These are phyloP conservation scores for Burhinus bistriatus DNA, from an alignment of 2,113 vertebrate species.

Conservation along the genomic window DNA sequence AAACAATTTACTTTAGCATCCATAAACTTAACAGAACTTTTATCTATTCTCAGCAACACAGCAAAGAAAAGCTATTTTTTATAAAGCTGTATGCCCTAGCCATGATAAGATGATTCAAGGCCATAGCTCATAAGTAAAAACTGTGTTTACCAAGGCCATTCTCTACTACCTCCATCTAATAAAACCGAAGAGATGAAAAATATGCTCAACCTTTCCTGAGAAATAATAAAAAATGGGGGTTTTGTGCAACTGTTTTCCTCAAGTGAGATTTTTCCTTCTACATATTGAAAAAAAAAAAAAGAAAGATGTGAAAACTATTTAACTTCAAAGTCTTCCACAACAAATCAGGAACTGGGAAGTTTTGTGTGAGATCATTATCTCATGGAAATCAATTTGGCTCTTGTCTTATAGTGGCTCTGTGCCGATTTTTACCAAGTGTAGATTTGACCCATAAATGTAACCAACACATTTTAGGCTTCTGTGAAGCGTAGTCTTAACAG, in stretches of 20 bases:
- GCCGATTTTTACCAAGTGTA: not conserved
- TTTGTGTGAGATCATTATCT: not conserved
- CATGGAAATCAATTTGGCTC: not conserved
- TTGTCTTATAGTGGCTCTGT: not conserved
- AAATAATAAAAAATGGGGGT: fast-evolving
- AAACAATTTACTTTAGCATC: not conserved
- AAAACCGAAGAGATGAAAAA: not conserved
- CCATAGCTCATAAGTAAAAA: not conserved
- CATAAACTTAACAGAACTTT: not conserved
- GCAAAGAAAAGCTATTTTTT: not conserved
- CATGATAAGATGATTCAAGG: not conserved
- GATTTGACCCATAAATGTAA: not conserved
- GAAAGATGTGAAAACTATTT: not conserved
- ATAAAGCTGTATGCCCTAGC: not conserved
- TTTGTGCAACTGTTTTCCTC: not conserved
- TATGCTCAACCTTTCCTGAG: not conserved
- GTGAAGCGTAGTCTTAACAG: not conserved
- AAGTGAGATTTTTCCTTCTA: not conserved
- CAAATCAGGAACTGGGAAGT: not conserved
- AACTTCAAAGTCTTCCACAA: not conserved
- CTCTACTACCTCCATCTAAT: not conserved
- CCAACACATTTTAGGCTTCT: not conserved
- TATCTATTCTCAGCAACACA: not conserved
- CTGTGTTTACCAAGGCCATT: not conserved
- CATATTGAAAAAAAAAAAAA: not conserved